phyloP scores from a whole-genome alignment of 2,113 vertebrate genomes.

The Perccottus glenii region DNA sequence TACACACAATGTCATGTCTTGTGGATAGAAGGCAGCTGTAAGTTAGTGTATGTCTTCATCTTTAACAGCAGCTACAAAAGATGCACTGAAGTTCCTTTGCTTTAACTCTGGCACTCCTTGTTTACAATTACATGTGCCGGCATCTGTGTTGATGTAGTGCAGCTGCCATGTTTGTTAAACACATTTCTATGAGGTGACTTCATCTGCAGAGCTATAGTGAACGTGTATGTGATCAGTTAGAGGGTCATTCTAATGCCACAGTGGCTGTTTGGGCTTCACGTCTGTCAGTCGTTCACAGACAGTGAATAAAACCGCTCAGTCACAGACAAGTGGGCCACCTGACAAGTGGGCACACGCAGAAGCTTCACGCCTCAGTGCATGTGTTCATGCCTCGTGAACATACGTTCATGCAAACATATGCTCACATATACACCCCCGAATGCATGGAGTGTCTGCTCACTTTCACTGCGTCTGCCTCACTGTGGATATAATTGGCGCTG shows the following conservation, averaged over 20 bases:
- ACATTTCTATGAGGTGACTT: conserved; percentile 7
- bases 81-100: neutral
- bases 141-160: conserved; percentile 28
- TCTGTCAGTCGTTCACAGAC: conserved; percentile 19
- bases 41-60: neutral
- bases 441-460: conserved; percentile 4
- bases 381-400: conserved; percentile 27
- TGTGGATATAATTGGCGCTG: conserved; percentile 65
- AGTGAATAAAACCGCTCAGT: neutral
- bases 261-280: neutral
- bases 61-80: neutral
- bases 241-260: conserved; percentile 5
- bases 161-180: conserved; percentile 27
- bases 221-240: neutral
- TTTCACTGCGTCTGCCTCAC: conserved; percentile 30
- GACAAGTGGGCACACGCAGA: conserved; percentile 12
- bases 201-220: conserved; percentile 3
- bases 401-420: neutral
- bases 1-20: neutral
- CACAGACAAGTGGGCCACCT: conserved; percentile 38
- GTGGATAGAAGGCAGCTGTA: neutral
- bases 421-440: conserved; percentile 15
- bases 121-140: conserved; percentile 11
- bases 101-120: neutral
- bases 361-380: conserved; percentile 7